Percentiles rank a stretch among this genome's conserved stretches.
Conservation (phyloP, 2,113 vertebrate species). For the Motacilla tschutschensis region DNA sequence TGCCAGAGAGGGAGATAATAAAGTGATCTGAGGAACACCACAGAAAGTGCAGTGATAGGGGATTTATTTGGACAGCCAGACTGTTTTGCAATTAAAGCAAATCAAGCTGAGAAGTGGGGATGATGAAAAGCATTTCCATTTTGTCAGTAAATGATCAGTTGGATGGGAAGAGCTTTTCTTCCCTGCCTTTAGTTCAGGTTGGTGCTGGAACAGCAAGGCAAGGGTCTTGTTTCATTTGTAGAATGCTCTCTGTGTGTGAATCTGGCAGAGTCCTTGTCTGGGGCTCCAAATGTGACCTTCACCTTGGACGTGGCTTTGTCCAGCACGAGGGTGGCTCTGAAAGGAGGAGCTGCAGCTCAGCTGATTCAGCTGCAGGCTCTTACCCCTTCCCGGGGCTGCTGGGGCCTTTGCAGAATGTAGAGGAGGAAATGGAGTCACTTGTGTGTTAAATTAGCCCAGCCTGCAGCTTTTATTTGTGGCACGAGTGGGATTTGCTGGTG, state of each 20-base stretch:
- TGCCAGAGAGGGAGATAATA: background rate
- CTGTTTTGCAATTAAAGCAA: background rate
- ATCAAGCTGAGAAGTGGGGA: background rate
- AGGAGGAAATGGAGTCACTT: constrained; percentile 20
- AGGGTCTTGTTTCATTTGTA: background rate
- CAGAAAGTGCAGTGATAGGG: background rate
- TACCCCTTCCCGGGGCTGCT: background rate
- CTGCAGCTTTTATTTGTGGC: constrained; percentile 2
- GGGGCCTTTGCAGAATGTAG: background rate
- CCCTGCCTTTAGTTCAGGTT: background rate
- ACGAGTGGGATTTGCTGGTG: background rate
- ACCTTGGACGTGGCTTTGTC: rapidly evolving
- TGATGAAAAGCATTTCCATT: background rate
- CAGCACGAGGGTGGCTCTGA: rapidly evolving
- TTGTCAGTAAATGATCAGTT: background rate
- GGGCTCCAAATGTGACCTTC: background rate
- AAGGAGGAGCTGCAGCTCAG: background rate
- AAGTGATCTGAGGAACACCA: background rate
- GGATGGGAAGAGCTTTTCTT: background rate
- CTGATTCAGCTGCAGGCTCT: background rate
- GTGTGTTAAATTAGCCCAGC: constrained; percentile 8
- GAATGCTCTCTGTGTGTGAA: rapidly evolving
- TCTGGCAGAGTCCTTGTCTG: rapidly evolving
- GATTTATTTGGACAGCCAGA: background rate
- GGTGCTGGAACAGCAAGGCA: background rate